A percentile compares a stretch with the other conserved stretches of the same genome.
phyloP scores from a whole-genome alignment of 2,113 vertebrate genomes.

The Eptatretus burgeri region DNA sequence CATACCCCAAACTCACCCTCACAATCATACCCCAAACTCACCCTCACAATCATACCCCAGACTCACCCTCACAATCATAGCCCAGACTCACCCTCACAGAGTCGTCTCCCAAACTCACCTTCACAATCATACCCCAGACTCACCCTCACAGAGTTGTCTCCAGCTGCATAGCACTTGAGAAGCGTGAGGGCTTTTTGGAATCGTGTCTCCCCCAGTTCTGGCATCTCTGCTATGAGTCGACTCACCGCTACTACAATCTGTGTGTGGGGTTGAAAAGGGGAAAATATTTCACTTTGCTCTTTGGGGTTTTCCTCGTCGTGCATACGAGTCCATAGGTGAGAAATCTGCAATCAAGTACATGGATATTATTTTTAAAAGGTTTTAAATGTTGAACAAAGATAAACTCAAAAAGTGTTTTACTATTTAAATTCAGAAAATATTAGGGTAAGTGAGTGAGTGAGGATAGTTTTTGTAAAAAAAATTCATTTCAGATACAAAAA shows the following conservation, averaged over 20 bases:
- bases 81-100: too few species aligned
- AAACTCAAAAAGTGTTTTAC: background rate
- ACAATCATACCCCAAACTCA: too few species aligned
- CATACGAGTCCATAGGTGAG: background rate
- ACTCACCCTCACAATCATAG: too few species aligned
- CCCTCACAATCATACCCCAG: too few species aligned
- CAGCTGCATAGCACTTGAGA: constrained; percentile 90
- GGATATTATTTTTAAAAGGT: background rate
- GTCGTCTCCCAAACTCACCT: too few species aligned
- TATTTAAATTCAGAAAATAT: background rate
- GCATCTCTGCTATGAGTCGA: constrained; percentile 75
- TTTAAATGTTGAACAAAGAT: background rate
- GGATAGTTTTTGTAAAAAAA: too few species aligned
- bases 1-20: too few species aligned
- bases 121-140: too few species aligned
- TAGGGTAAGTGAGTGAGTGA: background rate
- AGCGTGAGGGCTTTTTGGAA: constrained; percentile 90
- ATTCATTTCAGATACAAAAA: too few species aligned
- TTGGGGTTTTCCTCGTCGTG: background rate
- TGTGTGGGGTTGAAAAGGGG: background rate
- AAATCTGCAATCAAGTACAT: background rate
- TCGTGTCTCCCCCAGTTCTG: constrained; percentile 57
- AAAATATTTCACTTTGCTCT: background rate
- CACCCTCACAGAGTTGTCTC: constrained; percentile 77
- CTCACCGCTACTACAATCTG: constrained; percentile 94